phyloP scores from a whole-genome alignment of 2,113 vertebrate genomes.

The Hemibates koningsi region DNA sequence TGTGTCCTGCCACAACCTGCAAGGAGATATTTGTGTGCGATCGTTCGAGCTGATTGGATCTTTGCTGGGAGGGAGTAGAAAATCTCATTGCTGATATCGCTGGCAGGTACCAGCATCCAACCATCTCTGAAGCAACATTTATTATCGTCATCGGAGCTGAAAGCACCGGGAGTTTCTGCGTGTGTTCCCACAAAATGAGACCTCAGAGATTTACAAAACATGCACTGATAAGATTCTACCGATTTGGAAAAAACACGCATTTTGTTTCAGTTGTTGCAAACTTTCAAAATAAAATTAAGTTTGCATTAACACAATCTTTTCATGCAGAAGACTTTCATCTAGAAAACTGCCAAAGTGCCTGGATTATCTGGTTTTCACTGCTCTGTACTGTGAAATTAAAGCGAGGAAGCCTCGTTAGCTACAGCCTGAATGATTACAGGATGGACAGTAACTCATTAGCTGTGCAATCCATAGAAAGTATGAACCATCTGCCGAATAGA shows the following conservation, averaged over 20 bases:
- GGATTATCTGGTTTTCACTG: neutral
- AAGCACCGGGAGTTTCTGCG: neutral
- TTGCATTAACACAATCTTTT: neutral
- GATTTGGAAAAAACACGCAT: neutral
- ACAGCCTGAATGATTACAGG: neutral
- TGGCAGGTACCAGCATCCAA: neutral
- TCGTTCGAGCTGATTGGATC: neutral
- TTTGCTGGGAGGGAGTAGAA: neutral
- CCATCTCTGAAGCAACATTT: neutral
- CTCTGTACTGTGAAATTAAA: neutral
- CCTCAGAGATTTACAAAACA: neutral
- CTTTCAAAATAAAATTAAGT: neutral
- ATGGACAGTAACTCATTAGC: neutral
- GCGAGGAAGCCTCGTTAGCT: neutral
- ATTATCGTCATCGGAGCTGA: neutral
- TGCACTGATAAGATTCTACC: neutral
- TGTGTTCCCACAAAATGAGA: neutral
- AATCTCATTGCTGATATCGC: neutral
- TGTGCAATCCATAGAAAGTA: neutral
- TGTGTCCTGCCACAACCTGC: conserved; percentile 18
- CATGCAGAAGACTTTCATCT: neutral
- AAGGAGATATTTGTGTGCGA: neutral
- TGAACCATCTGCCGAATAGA: neutral
- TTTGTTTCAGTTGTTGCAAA: neutral
- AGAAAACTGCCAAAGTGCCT: neutral